These are phyloP conservation scores for Scaptomyza flava DNA, from an alignment of 2,888 invertebrate genomes.

Conservation along the genomic window DNA sequence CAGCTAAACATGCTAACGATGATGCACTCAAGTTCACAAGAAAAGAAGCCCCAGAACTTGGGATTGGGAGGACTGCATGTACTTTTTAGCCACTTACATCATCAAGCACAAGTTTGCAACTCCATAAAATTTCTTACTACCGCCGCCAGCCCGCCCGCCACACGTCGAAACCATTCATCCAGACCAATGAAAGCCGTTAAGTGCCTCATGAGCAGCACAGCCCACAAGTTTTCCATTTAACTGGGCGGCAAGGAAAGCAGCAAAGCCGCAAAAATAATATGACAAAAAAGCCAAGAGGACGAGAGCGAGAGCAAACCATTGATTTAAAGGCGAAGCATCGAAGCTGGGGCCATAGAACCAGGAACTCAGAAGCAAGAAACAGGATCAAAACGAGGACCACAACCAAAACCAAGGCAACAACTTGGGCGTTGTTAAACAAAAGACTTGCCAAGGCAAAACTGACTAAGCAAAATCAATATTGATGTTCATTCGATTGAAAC, in stretches of 20 bases:
- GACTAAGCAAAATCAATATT: slow-evolving; percentile 70
- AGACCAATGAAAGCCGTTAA: slow-evolving; percentile 67
- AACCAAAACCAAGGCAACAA: slow-evolving; percentile 31
- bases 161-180: slow-evolving; percentile 47
- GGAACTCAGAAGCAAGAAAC: neutral
- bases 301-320: slow-evolving; percentile 40
- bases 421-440: slow-evolving; percentile 61
- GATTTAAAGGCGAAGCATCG: slow-evolving; percentile 46
- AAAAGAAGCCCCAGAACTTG: neutral
- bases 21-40: slow-evolving; percentile 46
- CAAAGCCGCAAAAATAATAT: slow-evolving; percentile 62
- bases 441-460: slow-evolving; percentile 43
- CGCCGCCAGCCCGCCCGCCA: neutral
- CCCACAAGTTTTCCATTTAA: slow-evolving; percentile 63
- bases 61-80: slow-evolving; percentile 21
- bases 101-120: slow-evolving; percentile 72
- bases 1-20: slow-evolving; percentile 55
- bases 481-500: slow-evolving; percentile 62
- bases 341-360: neutral
- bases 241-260: slow-evolving; percentile 31
- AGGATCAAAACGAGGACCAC: neutral
- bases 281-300: slow-evolving; percentile 25
- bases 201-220: slow-evolving; percentile 51
- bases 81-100: slow-evolving; percentile 68
- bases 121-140: slow-evolving; percentile 57